A percentile compares a stretch with the other conserved stretches of the same genome.
These are phyloP conservation scores for Dallia pectoralis DNA, from an alignment of 2,797 vertebrate genomes.

Conservation along the genomic window DNA sequence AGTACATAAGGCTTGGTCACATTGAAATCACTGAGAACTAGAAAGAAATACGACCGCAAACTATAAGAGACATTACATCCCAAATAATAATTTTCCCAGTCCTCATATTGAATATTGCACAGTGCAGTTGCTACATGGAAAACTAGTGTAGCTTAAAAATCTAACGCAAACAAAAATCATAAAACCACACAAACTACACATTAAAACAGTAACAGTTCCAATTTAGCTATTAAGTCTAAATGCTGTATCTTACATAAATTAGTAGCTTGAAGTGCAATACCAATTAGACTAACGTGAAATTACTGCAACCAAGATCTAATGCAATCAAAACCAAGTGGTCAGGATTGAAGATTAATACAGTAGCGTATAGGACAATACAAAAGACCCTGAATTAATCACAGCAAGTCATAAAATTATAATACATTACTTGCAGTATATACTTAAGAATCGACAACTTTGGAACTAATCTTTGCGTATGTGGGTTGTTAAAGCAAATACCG, in stretches of 20 bases:
- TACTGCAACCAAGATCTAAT: slow-evolving; percentile 49
- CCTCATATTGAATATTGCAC: slow-evolving; percentile 99
- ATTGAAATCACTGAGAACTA: slow-evolving; percentile 99
- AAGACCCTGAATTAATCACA: slow-evolving; percentile 80
- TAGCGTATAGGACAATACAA: slow-evolving; percentile 78
- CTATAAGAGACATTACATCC: slow-evolving; percentile 97
- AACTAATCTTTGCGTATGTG: slow-evolving; percentile 50
- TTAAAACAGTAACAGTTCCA: slow-evolving; percentile 91
- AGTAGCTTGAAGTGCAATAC: slow-evolving; percentile 83
- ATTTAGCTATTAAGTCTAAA: slow-evolving; percentile 84
- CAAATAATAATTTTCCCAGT: slow-evolving; percentile 91
- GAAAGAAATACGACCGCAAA: slow-evolving; percentile 92
- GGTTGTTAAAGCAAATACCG: slow-evolving; percentile 60
- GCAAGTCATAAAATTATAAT: slow-evolving; percentile 39
- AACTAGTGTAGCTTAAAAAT: slow-evolving; percentile 95
- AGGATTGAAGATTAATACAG: slow-evolving; percentile 76
- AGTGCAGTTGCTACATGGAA: slow-evolving; percentile 99
- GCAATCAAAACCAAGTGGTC: slow-evolving; percentile 65
- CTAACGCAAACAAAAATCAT: slow-evolving; percentile 76
- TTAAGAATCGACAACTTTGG: slow-evolving; percentile 52
- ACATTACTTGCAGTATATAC: slow-evolving; percentile 20
- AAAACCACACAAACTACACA: slow-evolving; percentile 84
- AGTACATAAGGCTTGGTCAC: slow-evolving; percentile 99
- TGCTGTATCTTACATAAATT: slow-evolving; percentile 83
- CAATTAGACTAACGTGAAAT: slow-evolving; percentile 73